These are phyloP conservation scores for Beroe ovata DNA, from an alignment of 37 sponge, comb jelly and placozoan species.

Conservation along the genomic window DNA sequence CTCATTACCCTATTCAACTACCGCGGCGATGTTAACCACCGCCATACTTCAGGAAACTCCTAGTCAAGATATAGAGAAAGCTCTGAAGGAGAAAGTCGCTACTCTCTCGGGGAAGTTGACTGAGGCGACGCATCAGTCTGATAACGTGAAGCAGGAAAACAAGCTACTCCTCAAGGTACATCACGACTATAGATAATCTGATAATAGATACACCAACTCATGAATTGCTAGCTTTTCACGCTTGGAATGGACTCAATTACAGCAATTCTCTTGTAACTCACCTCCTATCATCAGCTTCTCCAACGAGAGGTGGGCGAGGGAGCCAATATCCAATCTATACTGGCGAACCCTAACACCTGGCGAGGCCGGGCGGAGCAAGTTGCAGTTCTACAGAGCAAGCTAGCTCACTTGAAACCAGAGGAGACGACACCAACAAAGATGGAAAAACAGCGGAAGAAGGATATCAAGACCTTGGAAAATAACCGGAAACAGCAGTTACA, in stretches of 20 bases:
- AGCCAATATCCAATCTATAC: constrained; percentile 18
- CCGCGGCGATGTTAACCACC: too few relatives aligned
- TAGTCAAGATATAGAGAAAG: constrained; percentile 14
- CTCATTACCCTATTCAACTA: too few relatives aligned
- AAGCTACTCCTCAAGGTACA: constrained; percentile 11
- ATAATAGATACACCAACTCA: too few relatives aligned
- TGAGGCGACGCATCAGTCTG: constrained; percentile 3
- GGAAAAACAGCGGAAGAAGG: constrained; percentile 33
- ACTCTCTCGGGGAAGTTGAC: not conserved
- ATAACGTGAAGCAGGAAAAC: constrained; percentile 18
- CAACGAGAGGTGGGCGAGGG: constrained; percentile 62
- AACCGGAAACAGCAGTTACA: constrained; percentile 54
- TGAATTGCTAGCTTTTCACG: too few relatives aligned
- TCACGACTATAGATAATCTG: not conserved
- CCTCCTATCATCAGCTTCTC: constrained; percentile 44
- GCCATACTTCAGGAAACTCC: constrained; percentile 53
- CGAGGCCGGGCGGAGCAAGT: constrained; percentile 36
- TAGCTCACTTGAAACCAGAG: constrained; percentile 9
- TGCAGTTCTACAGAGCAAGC: constrained; percentile 48
- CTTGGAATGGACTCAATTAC: too few relatives aligned
- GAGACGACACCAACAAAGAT: not conserved
- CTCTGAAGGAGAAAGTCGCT: not conserved
- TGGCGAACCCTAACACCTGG: constrained; percentile 42
- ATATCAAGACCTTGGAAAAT: constrained; percentile 57
- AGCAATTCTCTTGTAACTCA: too few relatives aligned